These are phyloP conservation scores for Crepidodera aurea DNA, from an alignment of 2,888 invertebrate species.

Conservation along the genomic window DNA sequence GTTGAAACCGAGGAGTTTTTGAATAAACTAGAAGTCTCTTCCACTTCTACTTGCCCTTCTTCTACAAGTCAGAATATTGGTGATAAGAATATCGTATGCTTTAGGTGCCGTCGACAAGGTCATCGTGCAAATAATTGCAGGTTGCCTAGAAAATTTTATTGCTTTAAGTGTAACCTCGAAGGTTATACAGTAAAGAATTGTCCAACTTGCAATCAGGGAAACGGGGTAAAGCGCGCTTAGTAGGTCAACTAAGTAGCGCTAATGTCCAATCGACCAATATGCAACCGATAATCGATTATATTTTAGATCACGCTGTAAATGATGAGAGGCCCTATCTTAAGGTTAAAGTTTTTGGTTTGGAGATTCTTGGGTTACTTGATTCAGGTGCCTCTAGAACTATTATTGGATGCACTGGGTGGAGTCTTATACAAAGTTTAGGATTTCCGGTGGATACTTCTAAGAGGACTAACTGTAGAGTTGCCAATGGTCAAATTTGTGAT, in stretches of 20 bases:
- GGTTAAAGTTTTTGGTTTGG: slow-evolving; percentile 17
- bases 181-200: no score
- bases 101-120: no score
- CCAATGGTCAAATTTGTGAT: slow-evolving; percentile 26
- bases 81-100: no score
- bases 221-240: neutral
- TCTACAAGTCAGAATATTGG: no score
- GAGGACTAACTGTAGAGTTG: slow-evolving; percentile 18
- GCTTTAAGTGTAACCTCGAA: no score
- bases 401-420: slow-evolving; percentile 27
- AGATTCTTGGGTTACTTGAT: slow-evolving; percentile 26
- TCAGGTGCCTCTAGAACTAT: slow-evolving; percentile 31
- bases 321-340: neutral
- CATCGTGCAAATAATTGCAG: no score
- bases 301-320: slow-evolving; percentile 25
- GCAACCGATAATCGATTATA: slow-evolving; percentile 21
- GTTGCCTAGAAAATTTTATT: no score
- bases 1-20: no score
- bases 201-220: slow-evolving; percentile 2
- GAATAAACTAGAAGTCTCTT: no score
- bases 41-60: no score
- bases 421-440: slow-evolving; percentile 12
- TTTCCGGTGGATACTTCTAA: slow-evolving; percentile 14
- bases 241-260: neutral
- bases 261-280: slow-evolving; percentile 1